Conservation (phyloP, 2,113 vertebrate genomes). For the pig (Sus scrofa) region DNA sequence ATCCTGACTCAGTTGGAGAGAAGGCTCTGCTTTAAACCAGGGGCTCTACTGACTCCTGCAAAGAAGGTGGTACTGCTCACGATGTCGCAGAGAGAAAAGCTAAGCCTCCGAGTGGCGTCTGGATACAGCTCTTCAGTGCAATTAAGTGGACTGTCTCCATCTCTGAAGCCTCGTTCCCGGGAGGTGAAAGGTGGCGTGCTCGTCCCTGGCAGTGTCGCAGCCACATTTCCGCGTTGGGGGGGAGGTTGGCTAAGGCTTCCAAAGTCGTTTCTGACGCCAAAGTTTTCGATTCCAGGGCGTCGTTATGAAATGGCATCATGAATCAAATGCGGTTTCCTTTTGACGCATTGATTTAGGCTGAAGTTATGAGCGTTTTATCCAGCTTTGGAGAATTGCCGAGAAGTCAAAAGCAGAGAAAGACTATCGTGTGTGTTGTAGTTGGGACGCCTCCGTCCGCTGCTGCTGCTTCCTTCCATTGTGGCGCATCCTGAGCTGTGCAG, state of each 20-base stretch:
- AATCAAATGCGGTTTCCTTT: not conserved
- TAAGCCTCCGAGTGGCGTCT: not conserved
- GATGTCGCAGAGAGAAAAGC: constrained; percentile 19
- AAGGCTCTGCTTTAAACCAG: not conserved
- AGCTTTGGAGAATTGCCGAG: not conserved
- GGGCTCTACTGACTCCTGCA: not conserved
- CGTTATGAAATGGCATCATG: constrained; percentile 32
- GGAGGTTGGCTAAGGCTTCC: not conserved
- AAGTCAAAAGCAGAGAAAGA: constrained; percentile 34
- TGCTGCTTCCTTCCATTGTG: not conserved
- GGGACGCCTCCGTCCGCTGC: not conserved
- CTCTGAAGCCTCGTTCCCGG: constrained; percentile 3
- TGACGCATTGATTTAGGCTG: not conserved
- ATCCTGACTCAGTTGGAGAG: not conserved
- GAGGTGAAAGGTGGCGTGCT: not conserved
- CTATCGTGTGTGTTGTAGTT: not conserved
- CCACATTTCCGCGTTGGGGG: not conserved
- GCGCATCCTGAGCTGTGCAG: not conserved
- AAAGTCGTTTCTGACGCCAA: constrained; percentile 40
- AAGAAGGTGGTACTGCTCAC: not conserved
- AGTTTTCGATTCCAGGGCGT: not conserved
- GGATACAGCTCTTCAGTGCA: not conserved
- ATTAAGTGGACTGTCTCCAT: not conserved
- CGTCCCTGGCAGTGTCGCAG: not conserved
- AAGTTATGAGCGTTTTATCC: constrained; percentile 21